A percentile compares a stretch with the other conserved stretches of the same genome.
phyloP scores from a whole-genome alignment of 2,113 vertebrate species.

The Meles meles region DNA sequence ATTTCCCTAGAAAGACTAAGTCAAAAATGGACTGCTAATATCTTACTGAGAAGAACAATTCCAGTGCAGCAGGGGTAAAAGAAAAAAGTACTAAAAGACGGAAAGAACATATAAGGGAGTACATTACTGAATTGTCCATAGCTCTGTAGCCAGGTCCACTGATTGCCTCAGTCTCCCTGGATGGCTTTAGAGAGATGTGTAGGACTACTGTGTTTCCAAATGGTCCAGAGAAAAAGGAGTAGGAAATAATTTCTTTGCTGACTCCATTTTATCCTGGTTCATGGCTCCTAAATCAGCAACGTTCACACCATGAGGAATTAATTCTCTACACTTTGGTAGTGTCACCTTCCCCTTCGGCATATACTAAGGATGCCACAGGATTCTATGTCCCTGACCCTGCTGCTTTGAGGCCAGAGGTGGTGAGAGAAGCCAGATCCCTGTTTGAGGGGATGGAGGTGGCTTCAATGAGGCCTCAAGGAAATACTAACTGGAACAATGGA shows the following conservation, averaged over 20 bases:
- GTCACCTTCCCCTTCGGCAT: not conserved
- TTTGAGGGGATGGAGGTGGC: not conserved
- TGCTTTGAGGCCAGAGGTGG: not conserved
- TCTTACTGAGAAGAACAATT: not conserved
- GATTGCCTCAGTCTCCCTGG: not conserved
- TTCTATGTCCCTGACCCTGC: not conserved
- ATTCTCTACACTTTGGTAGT: not conserved
- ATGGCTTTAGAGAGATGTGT: not conserved
- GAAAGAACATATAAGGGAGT: not conserved
- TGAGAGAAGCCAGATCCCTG: not conserved
- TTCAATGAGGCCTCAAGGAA: not conserved
- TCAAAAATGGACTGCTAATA: not conserved
- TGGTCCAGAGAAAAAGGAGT: not conserved
- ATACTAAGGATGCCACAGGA: not conserved
- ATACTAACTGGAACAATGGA: not conserved
- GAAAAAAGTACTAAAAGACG: not conserved
- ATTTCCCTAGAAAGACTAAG: not conserved
- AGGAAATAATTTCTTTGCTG: not conserved
- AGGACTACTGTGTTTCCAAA: not conserved
- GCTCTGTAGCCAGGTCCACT: not conserved
- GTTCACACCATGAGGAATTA: not conserved
- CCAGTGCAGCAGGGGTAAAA: not conserved
- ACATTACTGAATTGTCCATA: not conserved
- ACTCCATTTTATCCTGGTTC: not conserved
- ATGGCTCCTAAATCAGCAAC: not conserved